Evolutionary conservation across 2,888 invertebrate species (phyloP), one percentile per base, ranked within the genome.

Genomic region (Allophyes oxyacanthae): DNA sequence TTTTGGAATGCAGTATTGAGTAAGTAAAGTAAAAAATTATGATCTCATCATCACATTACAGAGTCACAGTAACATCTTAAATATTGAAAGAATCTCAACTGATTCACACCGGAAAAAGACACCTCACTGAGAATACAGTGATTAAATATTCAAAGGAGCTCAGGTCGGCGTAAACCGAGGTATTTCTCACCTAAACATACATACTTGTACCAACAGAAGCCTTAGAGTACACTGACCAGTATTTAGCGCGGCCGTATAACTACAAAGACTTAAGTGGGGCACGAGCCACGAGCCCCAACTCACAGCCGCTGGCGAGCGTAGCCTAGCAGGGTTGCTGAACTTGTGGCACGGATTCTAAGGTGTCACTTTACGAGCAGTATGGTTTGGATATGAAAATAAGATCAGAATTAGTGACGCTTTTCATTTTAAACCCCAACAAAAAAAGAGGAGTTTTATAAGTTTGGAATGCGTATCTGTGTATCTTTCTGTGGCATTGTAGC

Each of bases 211-310:
- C 53, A 59, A 73, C 72, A 75, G 73, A 72, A 75, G 65, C 73
- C 72, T 53, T 64, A 75, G 36, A 32, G 30, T 14, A 58, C 71
- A 46, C 30, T 55, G 72, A 59, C 75, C 75, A 59, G 72, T 57
- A 62, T 57, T 57, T 59, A 64, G 58, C 42, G 57, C 54, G 44
- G 49, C 52, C 46, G 49, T 50, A 20, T 20, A 20, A 20, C 20
- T 20, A 76, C 60, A 73, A 74, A 65, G 45, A 38, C 51, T 46
- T 32, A 74, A 74, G 59, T 72, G 30, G 71, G 49, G 50, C 72
- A 54, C 37, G 37, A 28, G 70, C 46, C 72, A 54, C 37, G 37
- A 28, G 70, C 46, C 42, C 53, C 51, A 46, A 63, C 40, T 36
- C 13, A 34, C 11, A 26, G 40, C 40, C 40, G 14, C 7, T n/a